phyloP scores from a whole-genome alignment of 1,140 invertebrate genomes.

The Drosophila triauraria region DNA sequence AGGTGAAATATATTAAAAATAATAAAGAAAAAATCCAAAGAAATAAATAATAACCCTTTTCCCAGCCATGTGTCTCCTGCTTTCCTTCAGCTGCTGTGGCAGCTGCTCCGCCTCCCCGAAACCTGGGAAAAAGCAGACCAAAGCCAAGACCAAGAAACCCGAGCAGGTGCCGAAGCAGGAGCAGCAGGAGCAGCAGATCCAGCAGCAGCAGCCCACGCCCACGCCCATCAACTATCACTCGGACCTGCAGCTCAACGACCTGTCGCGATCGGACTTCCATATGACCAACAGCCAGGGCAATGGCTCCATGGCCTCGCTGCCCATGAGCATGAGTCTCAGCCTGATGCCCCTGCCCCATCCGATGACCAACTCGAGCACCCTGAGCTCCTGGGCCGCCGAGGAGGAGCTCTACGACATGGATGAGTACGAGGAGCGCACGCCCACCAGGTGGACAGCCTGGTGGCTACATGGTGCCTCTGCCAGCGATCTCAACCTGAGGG shows the following conservation, averaged over 20 bases:
- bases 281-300: slow-evolving; percentile 12
- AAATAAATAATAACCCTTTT: too few species aligned
- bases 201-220: neutral
- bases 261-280: neutral
- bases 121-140: neutral
- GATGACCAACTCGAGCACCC: slow-evolving; percentile 7
- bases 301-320: neutral
- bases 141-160: neutral
- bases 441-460: slow-evolving; percentile 43
- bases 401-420: slow-evolving; percentile 53
- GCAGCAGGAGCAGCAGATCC: neutral
- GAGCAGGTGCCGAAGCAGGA: neutral
- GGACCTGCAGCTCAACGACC: slow-evolving; percentile 26
- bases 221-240: neutral
- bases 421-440: slow-evolving; percentile 27
- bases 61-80: slow-evolving; percentile 6
- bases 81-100: slow-evolving; percentile 16
- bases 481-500: neutral
- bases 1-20: neutral
- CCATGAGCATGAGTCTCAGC: slow-evolving; percentile 29
- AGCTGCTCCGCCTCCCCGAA: neutral
- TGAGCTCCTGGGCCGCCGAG: slow-evolving; percentile 37
- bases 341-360: neutral
- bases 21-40: neutral
- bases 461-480: slow-evolving; percentile 28